Conservation (phyloP, 2,888 invertebrate genomes). For the Cataglyphis altisquamis region DNA sequence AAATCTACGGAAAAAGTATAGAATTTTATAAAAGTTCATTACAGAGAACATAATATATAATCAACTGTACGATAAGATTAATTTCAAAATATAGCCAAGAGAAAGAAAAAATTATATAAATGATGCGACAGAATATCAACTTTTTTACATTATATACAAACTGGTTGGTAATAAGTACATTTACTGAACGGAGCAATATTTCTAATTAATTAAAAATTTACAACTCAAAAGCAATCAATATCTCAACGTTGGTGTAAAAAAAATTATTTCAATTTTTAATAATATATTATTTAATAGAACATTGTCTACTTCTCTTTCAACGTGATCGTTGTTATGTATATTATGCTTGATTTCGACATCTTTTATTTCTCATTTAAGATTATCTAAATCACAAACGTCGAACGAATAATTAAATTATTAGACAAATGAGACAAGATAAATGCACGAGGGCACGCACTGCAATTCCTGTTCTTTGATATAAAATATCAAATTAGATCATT, state of each 20-base stretch:
- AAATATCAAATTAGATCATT: slow-evolving; percentile 25
- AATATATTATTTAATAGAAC: neutral
- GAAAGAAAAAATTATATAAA: neutral
- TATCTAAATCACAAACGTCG: neutral
- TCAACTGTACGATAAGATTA: neutral
- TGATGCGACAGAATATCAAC: neutral
- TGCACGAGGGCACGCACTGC: neutral
- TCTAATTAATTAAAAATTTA: neutral
- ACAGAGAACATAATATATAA: slow-evolving; percentile 1
- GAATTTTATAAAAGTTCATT: slow-evolving; percentile 13
- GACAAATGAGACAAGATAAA: neutral
- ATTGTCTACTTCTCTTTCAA: neutral
- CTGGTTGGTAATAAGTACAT: neutral
- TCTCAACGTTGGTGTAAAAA: neutral
- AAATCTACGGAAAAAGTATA: slow-evolving; percentile 26
- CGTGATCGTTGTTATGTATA: neutral
- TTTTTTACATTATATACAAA: neutral
- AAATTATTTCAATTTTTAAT: neutral
- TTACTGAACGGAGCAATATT: neutral
- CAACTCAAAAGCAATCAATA: neutral
- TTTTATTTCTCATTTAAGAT: neutral
- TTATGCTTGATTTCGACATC: neutral
- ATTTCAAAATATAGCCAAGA: slow-evolving; percentile 13
- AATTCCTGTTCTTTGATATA: neutral
- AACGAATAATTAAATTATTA: slow-evolving; percentile 1